Conservation (phyloP, 2,888 invertebrate species). For the Sphinx pinastri region DNA sequence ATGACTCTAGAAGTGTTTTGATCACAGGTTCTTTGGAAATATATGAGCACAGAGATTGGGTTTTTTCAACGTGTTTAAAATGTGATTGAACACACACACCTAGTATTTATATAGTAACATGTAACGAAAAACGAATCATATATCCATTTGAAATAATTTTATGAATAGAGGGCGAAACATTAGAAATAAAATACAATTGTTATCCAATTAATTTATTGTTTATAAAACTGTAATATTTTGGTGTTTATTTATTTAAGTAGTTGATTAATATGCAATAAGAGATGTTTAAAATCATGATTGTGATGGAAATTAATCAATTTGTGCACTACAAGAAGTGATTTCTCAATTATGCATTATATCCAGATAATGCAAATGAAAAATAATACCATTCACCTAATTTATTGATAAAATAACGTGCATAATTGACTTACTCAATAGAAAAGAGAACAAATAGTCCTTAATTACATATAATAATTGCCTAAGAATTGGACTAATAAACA, state of each 20-base stretch:
- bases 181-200: slow-evolving; percentile 33
- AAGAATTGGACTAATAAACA: slow-evolving; percentile 58
- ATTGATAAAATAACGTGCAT: slow-evolving; percentile 67
- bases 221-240: slow-evolving; percentile 62
- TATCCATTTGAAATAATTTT: neutral
- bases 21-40: no score
- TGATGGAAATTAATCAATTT: slow-evolving; percentile 65
- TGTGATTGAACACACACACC: no score
- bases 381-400: slow-evolving; percentile 63
- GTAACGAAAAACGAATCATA: no score
- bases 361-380: slow-evolving; percentile 77
- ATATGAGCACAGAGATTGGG: no score
- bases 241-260: slow-evolving; percentile 60
- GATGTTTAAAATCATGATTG: slow-evolving; percentile 69
- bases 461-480: slow-evolving; percentile 69
- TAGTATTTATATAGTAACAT: no score
- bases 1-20: no score
- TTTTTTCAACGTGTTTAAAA: no score
- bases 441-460: slow-evolving; percentile 65
- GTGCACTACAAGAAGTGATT: slow-evolving; percentile 56
- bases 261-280: slow-evolving; percentile 50
- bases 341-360: slow-evolving; percentile 76
- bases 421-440: slow-evolving; percentile 52
- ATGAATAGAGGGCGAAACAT: slow-evolving; percentile 9
- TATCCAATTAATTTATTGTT: slow-evolving; percentile 51